These are phyloP conservation scores for Condylostylus longicornis DNA, from an alignment of 1,140 invertebrate genomes.

Conservation along the genomic window DNA sequence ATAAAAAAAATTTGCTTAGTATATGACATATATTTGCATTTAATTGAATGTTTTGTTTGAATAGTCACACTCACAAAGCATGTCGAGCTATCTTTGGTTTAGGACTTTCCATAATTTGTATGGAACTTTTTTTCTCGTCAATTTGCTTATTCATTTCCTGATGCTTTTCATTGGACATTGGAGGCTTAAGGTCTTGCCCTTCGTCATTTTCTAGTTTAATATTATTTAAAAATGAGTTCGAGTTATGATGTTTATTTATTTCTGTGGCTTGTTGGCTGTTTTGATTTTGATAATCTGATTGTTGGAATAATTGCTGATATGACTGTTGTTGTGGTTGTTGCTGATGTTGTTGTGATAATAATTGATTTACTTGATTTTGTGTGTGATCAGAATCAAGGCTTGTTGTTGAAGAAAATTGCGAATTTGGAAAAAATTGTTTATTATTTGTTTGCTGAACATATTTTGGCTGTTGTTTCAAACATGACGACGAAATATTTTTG, in stretches of 20 bases:
- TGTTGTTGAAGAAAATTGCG: not conserved
- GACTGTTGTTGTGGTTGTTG: slow-evolving; percentile 13
- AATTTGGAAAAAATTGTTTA: not conserved
- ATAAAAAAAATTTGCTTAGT: not conserved
- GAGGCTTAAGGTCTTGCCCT: too few species aligned
- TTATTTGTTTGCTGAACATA: slow-evolving; percentile 1
- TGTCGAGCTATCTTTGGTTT: slow-evolving; percentile 31
- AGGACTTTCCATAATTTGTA: slow-evolving; percentile 20
- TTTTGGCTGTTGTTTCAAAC: slow-evolving; percentile 4
- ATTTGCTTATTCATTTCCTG: too few species aligned
- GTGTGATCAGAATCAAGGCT: too few species aligned
- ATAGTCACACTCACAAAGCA: slow-evolving; percentile 30
- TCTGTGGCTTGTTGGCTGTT: slow-evolving; percentile 5
- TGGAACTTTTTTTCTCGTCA: too few species aligned
- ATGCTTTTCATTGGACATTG: not conserved
- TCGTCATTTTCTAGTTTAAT: too few species aligned
- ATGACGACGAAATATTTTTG: not conserved
- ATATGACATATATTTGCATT: not conserved
- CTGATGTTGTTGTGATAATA: slow-evolving; percentile 10
- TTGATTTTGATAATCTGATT: slow-evolving; percentile 3
- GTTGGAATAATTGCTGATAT: slow-evolving; percentile 6
- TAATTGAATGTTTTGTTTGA: not conserved
- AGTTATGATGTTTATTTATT: too few species aligned
- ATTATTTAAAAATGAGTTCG: too few species aligned
- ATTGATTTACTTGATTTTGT: slow-evolving; percentile 1